Evolutionary conservation across 1,140 invertebrate genomes (phyloP).

Genomic region (Bombus confusus): DNA sequence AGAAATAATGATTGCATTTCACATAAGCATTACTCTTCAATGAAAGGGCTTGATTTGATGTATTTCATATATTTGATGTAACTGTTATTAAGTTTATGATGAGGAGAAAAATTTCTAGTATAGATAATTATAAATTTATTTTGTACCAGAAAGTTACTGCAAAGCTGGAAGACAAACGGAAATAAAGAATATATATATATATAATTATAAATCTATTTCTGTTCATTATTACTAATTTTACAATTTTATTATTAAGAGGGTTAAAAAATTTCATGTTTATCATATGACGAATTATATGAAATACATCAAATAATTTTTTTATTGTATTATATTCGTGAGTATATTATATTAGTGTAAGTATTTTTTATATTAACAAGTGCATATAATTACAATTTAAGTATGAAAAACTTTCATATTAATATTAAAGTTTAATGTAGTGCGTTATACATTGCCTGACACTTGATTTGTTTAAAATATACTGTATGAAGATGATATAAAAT

Average conservation of each 20-base stretch:
- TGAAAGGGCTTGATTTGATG: conserved; percentile 2
- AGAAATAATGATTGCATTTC: neutral
- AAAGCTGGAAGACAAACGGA: too few species aligned
- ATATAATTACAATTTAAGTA: conserved; percentile 2
- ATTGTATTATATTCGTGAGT: conserved; percentile 4
- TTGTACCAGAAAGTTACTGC: too few species aligned
- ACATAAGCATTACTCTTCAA: neutral
- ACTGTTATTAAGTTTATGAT: neutral
- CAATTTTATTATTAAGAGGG: neutral
- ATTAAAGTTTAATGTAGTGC: neutral
- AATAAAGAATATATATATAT: neutral
- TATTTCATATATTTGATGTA: conserved; percentile 11
- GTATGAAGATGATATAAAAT: conserved; percentile 28
- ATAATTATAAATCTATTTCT: neutral
- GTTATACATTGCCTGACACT: neutral
- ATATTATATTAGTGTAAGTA: conserved; percentile 6
- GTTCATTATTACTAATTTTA: neutral
- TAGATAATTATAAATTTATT: neutral
- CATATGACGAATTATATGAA: conserved; percentile 10
- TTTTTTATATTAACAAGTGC: conserved; percentile 11
- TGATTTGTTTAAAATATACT: conserved; percentile 20
- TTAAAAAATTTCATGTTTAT: neutral
- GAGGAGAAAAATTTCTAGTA: neutral
- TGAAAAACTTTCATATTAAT: conserved; percentile 15
- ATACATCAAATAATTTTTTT: conserved; percentile 30